Base-by-base conservation (phyloP, 2,888 invertebrate genomes). In the Calameuta filiformis region DNA sequence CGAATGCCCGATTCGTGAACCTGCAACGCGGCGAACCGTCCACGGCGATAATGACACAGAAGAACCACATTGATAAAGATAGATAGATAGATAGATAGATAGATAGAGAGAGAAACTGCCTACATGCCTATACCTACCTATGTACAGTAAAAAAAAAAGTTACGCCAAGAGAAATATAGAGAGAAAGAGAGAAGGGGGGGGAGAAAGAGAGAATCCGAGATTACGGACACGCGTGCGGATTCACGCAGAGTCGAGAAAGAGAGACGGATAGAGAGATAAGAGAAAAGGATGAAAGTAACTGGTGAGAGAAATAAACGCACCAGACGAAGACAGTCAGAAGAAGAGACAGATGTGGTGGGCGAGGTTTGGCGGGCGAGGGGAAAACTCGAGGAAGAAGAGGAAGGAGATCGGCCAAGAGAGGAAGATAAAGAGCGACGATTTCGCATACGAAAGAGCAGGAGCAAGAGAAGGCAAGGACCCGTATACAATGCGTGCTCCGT, bases 401-500 rank as follows among this genome's bases (percentile, higher is more conserved):
- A n/a, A 74, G 30, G 76, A 73, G 73, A 34, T 33, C 34, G 75
- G 79, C 75, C 73, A 31, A 73, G 75, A 73, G 73, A 77, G 79
- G 75, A 78, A 73, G 81, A 77, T 31, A 73, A 77, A 77, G 77
- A 73, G 37, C 33, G 77, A 56, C 31, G 80, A 86, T 87, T 88
- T 88, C 85, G 84, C 85, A 84, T 84, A 85, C 82, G 85, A 87
- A 87, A 83, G 86, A 85, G 87, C 82, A 81, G 76, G 56, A 30
- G 34, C 71, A 37, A 71, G 78, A 86, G 83, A 85, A 87, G 86
- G 87, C 88, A 86, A 88, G 89, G 89, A 88, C 88, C 86, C 86
- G 86, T 86, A 83, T 85, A 89, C 89, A 89, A 89, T 89, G 89
- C 89, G 86, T 86, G 85, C 86, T 87, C 83, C 86, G 83, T 81